Evolutionary conservation across 2,888 invertebrate genomes (phyloP), one percentile per base, ranked within the genome.

Genomic region (Tetanocera ferruginea): DNA sequence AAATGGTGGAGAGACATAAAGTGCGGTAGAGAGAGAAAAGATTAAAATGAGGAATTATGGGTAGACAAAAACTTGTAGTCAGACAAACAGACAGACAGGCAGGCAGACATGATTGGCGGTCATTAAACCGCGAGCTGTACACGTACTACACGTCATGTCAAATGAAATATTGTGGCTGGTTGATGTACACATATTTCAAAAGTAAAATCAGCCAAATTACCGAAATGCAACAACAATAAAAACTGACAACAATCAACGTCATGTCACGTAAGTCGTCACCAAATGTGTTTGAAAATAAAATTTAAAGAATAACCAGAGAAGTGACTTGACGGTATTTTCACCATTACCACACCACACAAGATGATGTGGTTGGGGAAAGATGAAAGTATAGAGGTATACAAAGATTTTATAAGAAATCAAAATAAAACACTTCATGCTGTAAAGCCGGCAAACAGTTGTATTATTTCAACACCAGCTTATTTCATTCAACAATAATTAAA

Each of bases 41-140:
- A 19, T n/a, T 28, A 31, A 8, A 31, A 31, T 25, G 28, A 4
- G n/a, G 64, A 64, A 31, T 31, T 64, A n/a, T 17, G n/a, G 31
- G 8, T 25, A 31, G 64, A 64, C 64, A 34, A 64, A 17, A 34
- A 60, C 5, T n/a, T 3, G 57, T 23, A 57, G 34, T 60, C 19
- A 31, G 23, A 17, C 43, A n/a, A 60, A 69, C 62, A 78, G 43
- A 43, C 60, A 49, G 6, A 52, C 71, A 17, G 64, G 23, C 67
- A 66, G 66, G 51, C 76, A 77, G 62, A 60, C 75, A 75, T 67
- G 52, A 76, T 77, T 76, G 69, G 17, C 76, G 77, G 79, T 77
- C 77, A 77, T 77, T 77, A 77, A 79, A 79, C 79, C 73, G 57
- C 49, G 19, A 57, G 34, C 23, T 19, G 43, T 51, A 23, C 73